Percentiles rank a stretch among this genome's conserved stretches.
Conservation (phyloP, 2,113 vertebrate genomes). For the Spea bombifrons region DNA sequence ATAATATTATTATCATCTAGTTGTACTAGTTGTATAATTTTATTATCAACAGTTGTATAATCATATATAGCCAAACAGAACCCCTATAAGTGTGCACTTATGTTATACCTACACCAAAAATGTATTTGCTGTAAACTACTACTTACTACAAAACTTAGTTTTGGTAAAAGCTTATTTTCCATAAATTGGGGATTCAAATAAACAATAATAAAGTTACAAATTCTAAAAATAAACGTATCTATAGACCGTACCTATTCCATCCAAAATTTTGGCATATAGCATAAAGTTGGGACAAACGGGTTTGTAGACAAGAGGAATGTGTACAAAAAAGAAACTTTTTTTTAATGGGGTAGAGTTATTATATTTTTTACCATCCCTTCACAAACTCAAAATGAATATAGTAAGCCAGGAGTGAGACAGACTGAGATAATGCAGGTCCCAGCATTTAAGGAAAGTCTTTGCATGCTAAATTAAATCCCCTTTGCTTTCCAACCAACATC, state of each 20-base stretch:
- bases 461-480: constrained; percentile 61
- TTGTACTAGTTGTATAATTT: too few species aligned
- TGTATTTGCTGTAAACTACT: too few species aligned
- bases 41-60: too few species aligned
- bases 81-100: too few species aligned
- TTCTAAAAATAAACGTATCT: too few species aligned
- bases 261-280: not conserved
- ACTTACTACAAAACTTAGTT: too few species aligned
- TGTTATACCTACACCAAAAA: too few species aligned
- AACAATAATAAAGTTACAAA: too few species aligned
- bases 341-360: constrained; percentile 38
- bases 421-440: constrained; percentile 52
- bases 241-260: not conserved
- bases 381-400: constrained; percentile 51
- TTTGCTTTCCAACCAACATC: constrained; percentile 67
- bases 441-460: constrained; percentile 49
- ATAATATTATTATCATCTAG: too few species aligned
- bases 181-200: too few species aligned
- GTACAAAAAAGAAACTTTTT: constrained; percentile 11
- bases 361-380: constrained; percentile 40
- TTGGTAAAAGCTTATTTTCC: too few species aligned
- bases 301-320: constrained; percentile 3
- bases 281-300: constrained; percentile 15
- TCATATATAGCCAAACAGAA: too few species aligned
- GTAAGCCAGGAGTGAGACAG: constrained; percentile 51